Evolutionary conservation across 2,113 vertebrate species (phyloP), one percentile per base, ranked within the genome.

Genomic region (Meleagris gallopavo): DNA sequence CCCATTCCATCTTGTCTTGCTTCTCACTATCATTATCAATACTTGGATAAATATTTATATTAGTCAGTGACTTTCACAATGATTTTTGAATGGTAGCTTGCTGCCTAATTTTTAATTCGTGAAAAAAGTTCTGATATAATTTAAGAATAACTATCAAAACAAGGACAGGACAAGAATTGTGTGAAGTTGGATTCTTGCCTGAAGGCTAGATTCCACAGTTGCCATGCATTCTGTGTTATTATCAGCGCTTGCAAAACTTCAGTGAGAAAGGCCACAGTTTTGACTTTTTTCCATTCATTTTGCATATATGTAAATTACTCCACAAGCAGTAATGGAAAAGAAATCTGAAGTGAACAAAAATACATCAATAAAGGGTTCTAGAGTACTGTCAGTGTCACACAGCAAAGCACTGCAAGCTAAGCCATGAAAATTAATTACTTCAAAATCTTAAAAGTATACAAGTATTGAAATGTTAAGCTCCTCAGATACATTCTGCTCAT

Each of bases 261-360:
- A 52, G 50, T 65, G 40, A 83, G 64, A 95, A 90, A 95, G 83
- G 64, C 25, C 75, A 61, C 62, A 41, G 38, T 83, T 94, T 40
- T 74, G 3, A 54, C 58, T 77, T 58, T 13, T 41, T 89, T 83
- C 48, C 50, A 94, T 70, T 89, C 1, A 64, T 94, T 87, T 94
- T 80, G 67, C 84, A 87, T 88, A 73, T 55, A 89, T 93, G 82
- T 55, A 95, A 92, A 93, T 93, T 36, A 76, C 54, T 93, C 29
- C 41, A 86, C 27, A 70, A 84, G 74, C 24, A 78, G 64, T 70
- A 71, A 80, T 24, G 9, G 30, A 65, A 75, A 84, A 89, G 9
- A 88, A 89, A 60, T 75, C 52, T 41, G 34, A 84, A 84, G 38
- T 14, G 48, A 32, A 80, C 38, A 84, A 70, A 86, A 88, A 78